Evolutionary conservation across 2,113 vertebrate species (phyloP).

Genomic region (Cochlearius cochlearius): DNA sequence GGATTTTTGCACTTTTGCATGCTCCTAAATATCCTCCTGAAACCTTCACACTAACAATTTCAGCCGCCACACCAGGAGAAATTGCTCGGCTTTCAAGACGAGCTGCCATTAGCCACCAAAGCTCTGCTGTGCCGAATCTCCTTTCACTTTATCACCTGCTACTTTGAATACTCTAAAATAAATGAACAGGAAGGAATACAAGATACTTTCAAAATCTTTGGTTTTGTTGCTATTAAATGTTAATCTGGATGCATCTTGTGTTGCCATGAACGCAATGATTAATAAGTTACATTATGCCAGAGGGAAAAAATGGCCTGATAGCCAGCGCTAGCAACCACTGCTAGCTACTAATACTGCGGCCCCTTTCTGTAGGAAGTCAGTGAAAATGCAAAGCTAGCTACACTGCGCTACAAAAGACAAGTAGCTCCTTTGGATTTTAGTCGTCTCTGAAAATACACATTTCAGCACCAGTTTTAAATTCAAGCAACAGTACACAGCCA

Average conservation of each 20-base stretch:
- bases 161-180: background rate
- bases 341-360: background rate
- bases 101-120: background rate
- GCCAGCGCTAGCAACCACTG: no score
- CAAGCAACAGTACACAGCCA: background rate
- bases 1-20: background rate
- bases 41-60: background rate
- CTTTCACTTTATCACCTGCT: background rate
- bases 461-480: background rate
- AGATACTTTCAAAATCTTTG: background rate
- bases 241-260: background rate
- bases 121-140: background rate
- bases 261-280: background rate
- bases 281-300: accelerated
- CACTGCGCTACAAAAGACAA: background rate
- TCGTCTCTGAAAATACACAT: background rate
- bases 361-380: background rate
- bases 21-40: background rate
- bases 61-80: background rate
- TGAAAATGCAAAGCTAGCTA: background rate
- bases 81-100: background rate
- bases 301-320: background rate
- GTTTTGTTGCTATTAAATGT: background rate
- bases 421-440: background rate
- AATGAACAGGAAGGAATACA: background rate